phyloP scores from a whole-genome alignment of 2,797 vertebrate species.

The Gallirallus australis region DNA sequence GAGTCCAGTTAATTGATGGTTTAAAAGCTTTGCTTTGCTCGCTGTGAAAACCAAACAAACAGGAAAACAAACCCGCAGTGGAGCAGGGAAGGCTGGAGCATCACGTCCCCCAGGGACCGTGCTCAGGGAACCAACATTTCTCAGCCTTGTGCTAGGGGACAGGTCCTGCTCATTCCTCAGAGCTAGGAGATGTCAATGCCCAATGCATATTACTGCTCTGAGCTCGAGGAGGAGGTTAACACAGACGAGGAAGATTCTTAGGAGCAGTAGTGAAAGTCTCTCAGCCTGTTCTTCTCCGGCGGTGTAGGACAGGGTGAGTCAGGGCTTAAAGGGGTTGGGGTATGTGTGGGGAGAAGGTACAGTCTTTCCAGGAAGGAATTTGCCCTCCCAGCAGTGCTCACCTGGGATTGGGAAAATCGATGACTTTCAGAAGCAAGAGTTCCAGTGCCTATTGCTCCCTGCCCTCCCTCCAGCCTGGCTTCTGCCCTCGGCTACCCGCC shows the following conservation, averaged over 20 bases:
- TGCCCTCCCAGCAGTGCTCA: rapidly evolving
- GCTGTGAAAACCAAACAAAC: background rate
- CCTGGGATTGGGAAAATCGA: background rate
- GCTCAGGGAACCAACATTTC: background rate
- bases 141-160: rapidly evolving
- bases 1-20: constrained; percentile 61
- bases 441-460: background rate
- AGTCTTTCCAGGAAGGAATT: background rate
- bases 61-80: background rate
- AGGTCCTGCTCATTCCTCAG: background rate
- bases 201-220: rapidly evolving
- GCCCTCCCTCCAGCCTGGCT: background rate
- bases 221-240: background rate
- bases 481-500: too few species aligned
- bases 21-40: constrained; percentile 39
- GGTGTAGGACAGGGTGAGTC: rapidly evolving
- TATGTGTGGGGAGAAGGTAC: background rate
- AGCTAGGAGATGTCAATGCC: background rate
- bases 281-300: background rate
- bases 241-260: rapidly evolving
- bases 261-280: background rate
- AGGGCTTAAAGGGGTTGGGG: rapidly evolving
- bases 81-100: background rate
- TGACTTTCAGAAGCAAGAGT: rapidly evolving
- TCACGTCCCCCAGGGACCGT: background rate